These are phyloP conservation scores for Leucophenga varia DNA, from an alignment of 1,140 invertebrate genomes.

Conservation along the genomic window DNA sequence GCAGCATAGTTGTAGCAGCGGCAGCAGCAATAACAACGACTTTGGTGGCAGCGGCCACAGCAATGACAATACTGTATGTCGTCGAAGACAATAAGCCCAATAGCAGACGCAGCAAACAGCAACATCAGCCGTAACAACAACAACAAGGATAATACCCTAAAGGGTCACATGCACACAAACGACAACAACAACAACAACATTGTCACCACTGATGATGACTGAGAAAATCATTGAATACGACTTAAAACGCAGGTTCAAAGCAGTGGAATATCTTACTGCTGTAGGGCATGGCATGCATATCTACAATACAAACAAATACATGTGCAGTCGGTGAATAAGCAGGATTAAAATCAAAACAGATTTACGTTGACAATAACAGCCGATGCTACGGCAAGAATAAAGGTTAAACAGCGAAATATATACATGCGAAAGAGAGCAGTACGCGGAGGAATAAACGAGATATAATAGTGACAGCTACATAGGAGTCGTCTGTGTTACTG, in stretches of 20 bases:
- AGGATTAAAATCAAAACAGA: conserved; percentile 48
- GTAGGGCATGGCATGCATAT: conserved; percentile 25
- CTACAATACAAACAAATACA: too few relatives aligned
- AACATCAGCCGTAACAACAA: neutral
- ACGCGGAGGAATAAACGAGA: conserved; percentile 16
- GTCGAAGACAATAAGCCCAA: too few relatives aligned
- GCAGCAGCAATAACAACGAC: conserved; percentile 11
- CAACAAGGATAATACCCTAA: neutral
- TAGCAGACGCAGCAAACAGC: conserved; percentile 32
- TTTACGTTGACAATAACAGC: conserved; percentile 38
- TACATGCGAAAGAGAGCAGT: neutral
- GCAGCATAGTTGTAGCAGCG: neutral
- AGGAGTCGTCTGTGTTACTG: too few relatives aligned
- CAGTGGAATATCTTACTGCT: too few relatives aligned
- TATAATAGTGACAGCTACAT: conserved; percentile 5
- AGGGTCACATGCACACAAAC: neutral
- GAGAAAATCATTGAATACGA: too few relatives aligned
- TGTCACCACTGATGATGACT: too few relatives aligned
- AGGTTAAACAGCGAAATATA: conserved; percentile 17
- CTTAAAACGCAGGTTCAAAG: too few relatives aligned
- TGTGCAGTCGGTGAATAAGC: conserved; percentile 33
- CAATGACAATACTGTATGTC: too few relatives aligned
- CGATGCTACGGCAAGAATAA: neutral
- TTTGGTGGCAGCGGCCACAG: conserved; percentile 27
- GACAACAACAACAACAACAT: too few relatives aligned